Evolutionary conservation across 2,888 invertebrate genomes (phyloP).

Genomic region (Taenaris catops): DNA sequence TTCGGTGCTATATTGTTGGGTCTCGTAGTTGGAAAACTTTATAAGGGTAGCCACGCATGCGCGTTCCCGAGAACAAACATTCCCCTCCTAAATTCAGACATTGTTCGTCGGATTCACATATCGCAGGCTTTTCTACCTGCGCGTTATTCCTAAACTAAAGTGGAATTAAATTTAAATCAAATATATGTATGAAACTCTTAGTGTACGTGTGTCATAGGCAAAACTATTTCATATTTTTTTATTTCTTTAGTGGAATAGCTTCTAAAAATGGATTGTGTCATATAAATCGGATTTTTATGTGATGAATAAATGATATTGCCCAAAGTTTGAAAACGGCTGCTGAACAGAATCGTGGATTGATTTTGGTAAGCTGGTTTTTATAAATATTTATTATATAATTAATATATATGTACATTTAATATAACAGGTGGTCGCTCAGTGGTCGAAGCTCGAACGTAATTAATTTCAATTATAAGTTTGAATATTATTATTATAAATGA

Average conservation of each 20-base stretch:
- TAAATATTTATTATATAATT: too few species aligned
- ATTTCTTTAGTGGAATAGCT: conserved; percentile 12
- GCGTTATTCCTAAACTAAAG: conserved; percentile 8
- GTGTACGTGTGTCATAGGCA: conserved; percentile 11
- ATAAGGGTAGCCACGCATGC: conserved; percentile 22
- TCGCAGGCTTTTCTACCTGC: conserved; percentile 9
- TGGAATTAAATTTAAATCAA: conserved; percentile 9
- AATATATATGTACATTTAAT: too few species aligned
- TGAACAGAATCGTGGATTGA: conserved; percentile 9
- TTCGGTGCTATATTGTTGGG: conserved; percentile 10
- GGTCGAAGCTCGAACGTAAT: too few species aligned
- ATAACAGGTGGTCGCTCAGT: too few species aligned
- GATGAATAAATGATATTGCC: conserved; percentile 12
- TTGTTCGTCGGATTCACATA: conserved; percentile 14
- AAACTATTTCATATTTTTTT: conserved; percentile 5
- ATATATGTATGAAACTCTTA: conserved; percentile 21
- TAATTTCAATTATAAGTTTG: too few species aligned
- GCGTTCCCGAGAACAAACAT: conserved; percentile 22
- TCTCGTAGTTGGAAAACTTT: conserved; percentile 16
- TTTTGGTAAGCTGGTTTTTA: conserved; percentile 19
- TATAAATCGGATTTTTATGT: conserved; percentile 12
- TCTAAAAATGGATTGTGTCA: conserved; percentile 1
- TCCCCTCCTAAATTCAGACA: conserved; percentile 21
- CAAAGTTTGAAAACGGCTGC: conserved; percentile 13
- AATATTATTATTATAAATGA: too few species aligned